phyloP scores from a whole-genome alignment of 2,888 invertebrate species.

The Plebejus melissa region DNA sequence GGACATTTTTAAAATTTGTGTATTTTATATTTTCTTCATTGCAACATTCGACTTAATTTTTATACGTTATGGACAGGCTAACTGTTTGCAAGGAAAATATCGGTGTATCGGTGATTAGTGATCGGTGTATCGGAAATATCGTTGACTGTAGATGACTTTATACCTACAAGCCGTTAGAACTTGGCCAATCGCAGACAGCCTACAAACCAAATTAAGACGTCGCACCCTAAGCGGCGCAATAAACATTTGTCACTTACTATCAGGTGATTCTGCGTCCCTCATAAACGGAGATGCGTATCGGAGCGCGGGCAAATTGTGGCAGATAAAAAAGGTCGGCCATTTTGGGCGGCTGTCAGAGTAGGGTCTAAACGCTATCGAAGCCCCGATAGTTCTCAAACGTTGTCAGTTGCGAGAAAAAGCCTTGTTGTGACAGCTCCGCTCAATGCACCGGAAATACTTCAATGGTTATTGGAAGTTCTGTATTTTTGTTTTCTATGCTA shows the following conservation, averaged over 20 bases:
- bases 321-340: slow-evolving; percentile 78
- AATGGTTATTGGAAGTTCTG: not conserved
- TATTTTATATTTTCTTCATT: too few relatives aligned
- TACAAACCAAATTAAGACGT: not conserved
- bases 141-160: not conserved
- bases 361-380: slow-evolving; percentile 34
- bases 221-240: not conserved
- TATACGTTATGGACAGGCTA: too few relatives aligned
- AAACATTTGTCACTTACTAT: slow-evolving; percentile 21
- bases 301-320: slow-evolving; percentile 73
- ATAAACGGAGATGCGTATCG: slow-evolving; percentile 51
- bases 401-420: not conserved
- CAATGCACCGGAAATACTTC: not conserved
- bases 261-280: slow-evolving; percentile 42
- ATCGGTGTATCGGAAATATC: too few relatives aligned
- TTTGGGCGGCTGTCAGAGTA: slow-evolving; percentile 67
- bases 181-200: not conserved
- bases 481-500: not conserved
- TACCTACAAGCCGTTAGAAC: not conserved
- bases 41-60: too few relatives aligned
- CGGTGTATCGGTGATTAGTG: too few relatives aligned
- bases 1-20: too few relatives aligned
- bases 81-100: too few relatives aligned
- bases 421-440: not conserved
- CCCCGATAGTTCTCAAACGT: not conserved